Base-by-base conservation (phyloP, 2,888 invertebrate genomes). In the Apotomis turbidana region DNA sequence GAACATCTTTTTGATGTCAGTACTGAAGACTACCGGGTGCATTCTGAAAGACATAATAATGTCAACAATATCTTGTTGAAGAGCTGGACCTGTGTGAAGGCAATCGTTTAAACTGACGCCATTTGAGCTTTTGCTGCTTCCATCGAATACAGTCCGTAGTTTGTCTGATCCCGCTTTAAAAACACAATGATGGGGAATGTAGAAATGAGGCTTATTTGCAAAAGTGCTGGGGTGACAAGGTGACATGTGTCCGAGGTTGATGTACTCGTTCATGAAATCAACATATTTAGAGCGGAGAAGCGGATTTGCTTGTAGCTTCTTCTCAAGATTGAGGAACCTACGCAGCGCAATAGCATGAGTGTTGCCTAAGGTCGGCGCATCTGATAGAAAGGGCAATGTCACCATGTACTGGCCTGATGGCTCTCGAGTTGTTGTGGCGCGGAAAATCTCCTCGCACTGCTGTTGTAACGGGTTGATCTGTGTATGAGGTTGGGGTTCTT, bases 91-190 rank as follows among this genome's bases (percentile, higher is more conserved):
- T 38, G 64, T 54, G 61, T 71, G 66, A 3, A 59, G 38, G 59
- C 63, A 57, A 36, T 58, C 51, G 38, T 70, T 59, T 51, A 62
- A 6, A 38, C 51, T 52, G 38, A 64, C 55, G 13, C 62, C 70
- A 58, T 70, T 64, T n/a, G 64, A 64, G 44, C 64, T 64, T 59
- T 38, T 64, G 41, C 70, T 38, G 38, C 70, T 70, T 41, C 58
- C 70, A 59, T 70, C 70, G 27, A 70, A 71, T 1, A 71, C 71
- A 10, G 64, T 64, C 12, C 71, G 66, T 5, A 71, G 27, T 41
- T 60, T 71, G 12, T 71, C 71, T 44, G 71, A 59, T 15, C 55
- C 46, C 1, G 66, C 4, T 8, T 71, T 66, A 27, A 71, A 71
- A 1, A 71, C 27, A 6, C 54, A 59, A n/a, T 66, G 71, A 52